A percentile compares a stretch with the other conserved stretches of the same genome.
Conservation (phyloP, 1,140 invertebrate genomes). For the Lordiphosa stackelbergi region DNA sequence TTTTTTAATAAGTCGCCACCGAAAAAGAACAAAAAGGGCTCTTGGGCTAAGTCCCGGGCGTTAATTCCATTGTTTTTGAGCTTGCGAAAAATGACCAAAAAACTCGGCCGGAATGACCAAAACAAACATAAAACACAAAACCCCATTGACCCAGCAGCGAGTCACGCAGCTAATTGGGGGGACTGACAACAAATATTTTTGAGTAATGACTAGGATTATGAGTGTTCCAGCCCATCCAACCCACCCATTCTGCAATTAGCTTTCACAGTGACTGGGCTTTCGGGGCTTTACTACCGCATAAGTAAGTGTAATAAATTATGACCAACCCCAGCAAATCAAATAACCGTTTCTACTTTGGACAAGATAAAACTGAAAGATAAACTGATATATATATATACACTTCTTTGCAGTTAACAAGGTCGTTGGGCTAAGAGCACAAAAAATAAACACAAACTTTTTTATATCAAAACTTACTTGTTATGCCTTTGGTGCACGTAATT, state of each 20-base stretch:
- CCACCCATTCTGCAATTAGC: slow-evolving; percentile 5
- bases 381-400: too few species aligned
- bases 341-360: too few species aligned
- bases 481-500: slow-evolving; percentile 27
- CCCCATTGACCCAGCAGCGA: slow-evolving; percentile 57
- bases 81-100: slow-evolving; percentile 47
- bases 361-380: too few species aligned
- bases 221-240: slow-evolving; percentile 25
- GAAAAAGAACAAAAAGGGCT: slow-evolving; percentile 15
- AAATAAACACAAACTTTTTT: slow-evolving; percentile 24
- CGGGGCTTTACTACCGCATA: slow-evolving; percentile 6
- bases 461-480: slow-evolving; percentile 38
- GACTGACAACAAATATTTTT: slow-evolving; percentile 73
- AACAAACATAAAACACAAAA: slow-evolving; percentile 52
- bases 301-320: slow-evolving; percentile 16
- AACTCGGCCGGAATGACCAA: slow-evolving; percentile 46
- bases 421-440: slow-evolving; percentile 36
- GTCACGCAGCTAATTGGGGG: slow-evolving; percentile 67
- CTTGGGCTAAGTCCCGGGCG: slow-evolving; percentile 39
- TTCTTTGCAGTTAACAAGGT: slow-evolving; percentile 34
- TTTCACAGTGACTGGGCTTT: slow-evolving; percentile 9
- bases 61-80: slow-evolving; percentile 71
- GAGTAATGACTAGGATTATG: slow-evolving; percentile 70
- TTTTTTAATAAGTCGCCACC: too few species aligned
- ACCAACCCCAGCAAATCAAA: slow-evolving; percentile 5